Evolutionary conservation across 2,113 vertebrate genomes (phyloP).

Genomic region (Corythaeola cristata): DNA sequence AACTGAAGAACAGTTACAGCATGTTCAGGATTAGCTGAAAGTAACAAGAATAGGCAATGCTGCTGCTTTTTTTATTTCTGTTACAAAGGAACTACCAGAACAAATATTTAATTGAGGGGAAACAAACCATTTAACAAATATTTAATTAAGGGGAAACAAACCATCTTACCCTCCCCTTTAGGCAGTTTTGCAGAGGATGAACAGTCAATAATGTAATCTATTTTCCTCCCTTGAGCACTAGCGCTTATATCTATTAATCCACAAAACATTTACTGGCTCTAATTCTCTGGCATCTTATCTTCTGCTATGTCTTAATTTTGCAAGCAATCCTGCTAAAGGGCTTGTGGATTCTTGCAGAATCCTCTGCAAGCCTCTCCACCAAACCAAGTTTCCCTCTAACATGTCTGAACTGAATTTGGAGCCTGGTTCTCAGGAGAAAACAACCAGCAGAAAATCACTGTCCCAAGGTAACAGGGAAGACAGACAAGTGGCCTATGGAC

Average conservation of each 20-base stretch:
- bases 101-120: slow-evolving; percentile 54
- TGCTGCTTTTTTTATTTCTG: neutral
- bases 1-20: slow-evolving; percentile 4
- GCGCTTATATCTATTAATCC: slow-evolving; percentile 33
- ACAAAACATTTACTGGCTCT: slow-evolving; percentile 28
- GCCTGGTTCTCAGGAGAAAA: neutral
- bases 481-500: neutral
- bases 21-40: slow-evolving; percentile 32
- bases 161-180: neutral
- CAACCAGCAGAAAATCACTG: neutral
- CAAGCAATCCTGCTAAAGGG: neutral
- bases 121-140: slow-evolving; percentile 57
- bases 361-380: neutral
- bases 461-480: neutral
- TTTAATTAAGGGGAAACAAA: slow-evolving; percentile 50
- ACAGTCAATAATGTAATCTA: slow-evolving; percentile 22
- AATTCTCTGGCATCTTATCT: slow-evolving; percentile 6
- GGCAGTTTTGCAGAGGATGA: slow-evolving; percentile 19
- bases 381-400: neutral
- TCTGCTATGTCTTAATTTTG: neutral
- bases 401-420: neutral
- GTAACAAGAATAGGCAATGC: slow-evolving; percentile 5
- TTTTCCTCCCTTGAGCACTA: neutral
- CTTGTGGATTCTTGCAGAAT: neutral
- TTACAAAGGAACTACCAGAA: slow-evolving; percentile 34